Percentiles rank a stretch among this genome's conserved stretches.
Evolutionary conservation across 2,888 invertebrate species (phyloP).

Genomic region (Azorinus chamasolen): DNA sequence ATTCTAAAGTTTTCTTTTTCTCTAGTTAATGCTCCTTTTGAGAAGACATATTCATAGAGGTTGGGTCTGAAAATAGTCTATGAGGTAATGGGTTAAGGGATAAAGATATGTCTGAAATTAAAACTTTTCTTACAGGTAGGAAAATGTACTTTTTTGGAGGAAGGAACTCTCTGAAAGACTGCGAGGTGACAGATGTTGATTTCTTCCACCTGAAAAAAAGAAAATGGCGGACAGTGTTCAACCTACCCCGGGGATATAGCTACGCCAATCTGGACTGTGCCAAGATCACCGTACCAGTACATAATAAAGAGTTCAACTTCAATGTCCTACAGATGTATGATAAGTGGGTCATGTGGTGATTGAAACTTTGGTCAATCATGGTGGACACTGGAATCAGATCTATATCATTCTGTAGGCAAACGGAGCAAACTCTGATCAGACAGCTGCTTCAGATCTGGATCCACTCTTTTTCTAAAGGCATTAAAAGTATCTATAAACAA

Average conservation of each 20-base stretch:
- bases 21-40: no score
- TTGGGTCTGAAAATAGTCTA: no score
- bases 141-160: slow-evolving; percentile 80
- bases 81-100: no score
- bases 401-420: no score
- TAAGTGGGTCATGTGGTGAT: slow-evolving; percentile 81
- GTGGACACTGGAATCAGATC: no score
- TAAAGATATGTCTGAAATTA: no score
- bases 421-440: no score
- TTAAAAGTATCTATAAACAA: no score
- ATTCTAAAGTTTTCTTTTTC: no score
- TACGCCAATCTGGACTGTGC: slow-evolving; percentile 77
- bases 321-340: slow-evolving; percentile 75
- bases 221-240: slow-evolving; percentile 76
- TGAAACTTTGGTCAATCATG: not conserved
- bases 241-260: slow-evolving; percentile 68
- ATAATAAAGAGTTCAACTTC: slow-evolving; percentile 77
- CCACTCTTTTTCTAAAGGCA: no score
- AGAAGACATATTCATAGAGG: no score
- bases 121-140: slow-evolving; percentile 64
- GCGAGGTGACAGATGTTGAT: slow-evolving; percentile 70
- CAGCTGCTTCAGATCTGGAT: no score
- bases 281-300: slow-evolving; percentile 71
- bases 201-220: slow-evolving; percentile 74
- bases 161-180: slow-evolving; percentile 73